phyloP scores from a whole-genome alignment of 2,113 vertebrate genomes.

The Megaceryle torquata region DNA sequence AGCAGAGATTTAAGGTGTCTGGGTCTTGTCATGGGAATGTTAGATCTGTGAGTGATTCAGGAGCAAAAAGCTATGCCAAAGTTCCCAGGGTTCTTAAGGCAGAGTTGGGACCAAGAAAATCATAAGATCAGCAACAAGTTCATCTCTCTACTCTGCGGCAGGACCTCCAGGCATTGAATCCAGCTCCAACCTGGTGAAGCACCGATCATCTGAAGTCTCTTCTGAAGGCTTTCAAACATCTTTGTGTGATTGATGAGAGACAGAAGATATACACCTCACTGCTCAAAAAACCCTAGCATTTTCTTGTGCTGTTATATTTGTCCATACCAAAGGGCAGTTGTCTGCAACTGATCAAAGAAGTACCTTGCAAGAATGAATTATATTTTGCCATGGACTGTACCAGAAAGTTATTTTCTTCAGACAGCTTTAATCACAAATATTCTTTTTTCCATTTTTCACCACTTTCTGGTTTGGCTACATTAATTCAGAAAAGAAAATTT shows the following conservation, averaged over 20 bases:
- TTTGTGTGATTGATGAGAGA: neutral
- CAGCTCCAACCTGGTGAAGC: neutral
- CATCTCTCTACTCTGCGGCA: neutral
- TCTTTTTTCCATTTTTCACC: neutral
- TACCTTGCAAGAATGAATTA: fast-evolving
- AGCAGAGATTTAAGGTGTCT: neutral
- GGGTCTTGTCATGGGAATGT: neutral
- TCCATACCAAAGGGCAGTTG: neutral
- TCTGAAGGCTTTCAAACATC: neutral
- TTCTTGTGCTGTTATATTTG: neutral
- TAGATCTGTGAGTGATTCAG: neutral
- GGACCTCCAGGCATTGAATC: neutral
- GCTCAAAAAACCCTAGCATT: neutral
- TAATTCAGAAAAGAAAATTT: neutral
- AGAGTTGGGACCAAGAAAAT: neutral
- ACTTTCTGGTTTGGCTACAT: neutral
- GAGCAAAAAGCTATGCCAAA: neutral
- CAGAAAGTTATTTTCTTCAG: neutral
- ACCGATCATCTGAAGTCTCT: neutral
- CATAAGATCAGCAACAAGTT: neutral
- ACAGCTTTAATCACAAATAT: neutral
- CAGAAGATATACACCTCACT: neutral
- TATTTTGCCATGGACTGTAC: neutral
- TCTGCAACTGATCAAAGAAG: neutral
- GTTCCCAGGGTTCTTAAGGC: neutral